Conservation (phyloP, 2,888 invertebrate species). For the Oasisia sp. region DNA sequence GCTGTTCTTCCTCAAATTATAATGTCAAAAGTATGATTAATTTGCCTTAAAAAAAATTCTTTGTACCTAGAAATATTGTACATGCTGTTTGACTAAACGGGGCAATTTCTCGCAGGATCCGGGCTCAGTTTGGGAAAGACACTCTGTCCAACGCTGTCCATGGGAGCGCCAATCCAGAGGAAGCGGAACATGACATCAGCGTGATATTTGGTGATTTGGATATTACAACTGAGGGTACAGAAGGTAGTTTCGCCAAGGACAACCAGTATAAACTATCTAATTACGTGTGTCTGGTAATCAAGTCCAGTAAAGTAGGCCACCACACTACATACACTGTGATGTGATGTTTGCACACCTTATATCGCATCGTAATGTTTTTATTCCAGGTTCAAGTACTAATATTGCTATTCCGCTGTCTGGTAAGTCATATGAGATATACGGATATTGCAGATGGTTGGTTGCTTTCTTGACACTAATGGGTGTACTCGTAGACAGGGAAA, state of each 20-base stretch:
- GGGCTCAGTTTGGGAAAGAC: slow-evolving; percentile 59
- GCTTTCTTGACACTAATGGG: not conserved
- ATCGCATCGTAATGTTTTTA: not conserved
- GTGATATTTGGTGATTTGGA: slow-evolving; percentile 56
- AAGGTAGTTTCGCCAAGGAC: not conserved
- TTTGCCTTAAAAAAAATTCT: not conserved
- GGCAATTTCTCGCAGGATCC: slow-evolving; percentile 48
- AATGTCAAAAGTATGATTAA: not conserved
- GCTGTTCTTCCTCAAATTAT: not conserved
- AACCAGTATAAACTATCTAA: not conserved
- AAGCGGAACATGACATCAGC: slow-evolving; percentile 51
- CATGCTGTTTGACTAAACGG: not conserved
- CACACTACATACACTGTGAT: not conserved
- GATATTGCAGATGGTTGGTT: not conserved
- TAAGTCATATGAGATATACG: not conserved
- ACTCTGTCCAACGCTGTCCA: slow-evolving; percentile 61
- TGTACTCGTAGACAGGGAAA: not conserved
- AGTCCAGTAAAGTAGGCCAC: not conserved
- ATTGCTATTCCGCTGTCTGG: not conserved
- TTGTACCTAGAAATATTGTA: not conserved
- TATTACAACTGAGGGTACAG: slow-evolving; percentile 32
- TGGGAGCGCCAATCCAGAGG: slow-evolving; percentile 52
- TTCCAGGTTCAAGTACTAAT: not conserved
- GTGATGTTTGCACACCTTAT: not conserved
- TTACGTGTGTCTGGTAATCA: not conserved